A percentile compares a stretch with the other conserved stretches of the same genome.
Conservation (phyloP, 2,797 vertebrate species). For the Ibycter americanus region DNA sequence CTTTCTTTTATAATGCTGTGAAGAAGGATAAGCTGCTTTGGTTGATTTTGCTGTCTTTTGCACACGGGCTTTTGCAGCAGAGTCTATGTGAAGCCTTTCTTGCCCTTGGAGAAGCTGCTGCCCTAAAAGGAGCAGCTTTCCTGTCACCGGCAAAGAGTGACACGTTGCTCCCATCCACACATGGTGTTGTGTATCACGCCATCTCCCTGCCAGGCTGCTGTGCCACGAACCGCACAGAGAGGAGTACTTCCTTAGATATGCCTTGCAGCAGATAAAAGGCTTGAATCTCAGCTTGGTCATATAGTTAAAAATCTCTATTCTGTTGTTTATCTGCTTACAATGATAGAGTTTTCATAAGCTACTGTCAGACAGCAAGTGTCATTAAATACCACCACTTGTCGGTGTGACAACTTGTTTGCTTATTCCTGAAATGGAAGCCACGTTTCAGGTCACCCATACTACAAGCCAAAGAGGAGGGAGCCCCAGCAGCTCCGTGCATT, state of each 20-base stretch:
- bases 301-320: not conserved
- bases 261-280: not conserved
- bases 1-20: not conserved
- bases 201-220: not conserved
- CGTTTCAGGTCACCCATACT: not conserved
- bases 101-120: not conserved
- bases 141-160: not conserved
- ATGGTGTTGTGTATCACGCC: fast-evolving
- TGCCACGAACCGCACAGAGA: not conserved
- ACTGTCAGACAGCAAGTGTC: too few relatives aligned
- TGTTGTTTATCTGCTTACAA: not conserved
- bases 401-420: not conserved
- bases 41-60: not conserved
- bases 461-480: not conserved
- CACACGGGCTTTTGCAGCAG: not conserved
- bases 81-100: not conserved
- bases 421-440: not conserved
- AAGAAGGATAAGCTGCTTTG: not conserved
- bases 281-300: not conserved
- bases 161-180: not conserved
- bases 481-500: not conserved
- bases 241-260: not conserved
- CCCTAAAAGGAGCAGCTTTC: not conserved
- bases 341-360: not conserved
- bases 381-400: not conserved